These are phyloP conservation scores for Nothura maculosa DNA, from an alignment of 2,797 vertebrate genomes.

Conservation along the genomic window DNA sequence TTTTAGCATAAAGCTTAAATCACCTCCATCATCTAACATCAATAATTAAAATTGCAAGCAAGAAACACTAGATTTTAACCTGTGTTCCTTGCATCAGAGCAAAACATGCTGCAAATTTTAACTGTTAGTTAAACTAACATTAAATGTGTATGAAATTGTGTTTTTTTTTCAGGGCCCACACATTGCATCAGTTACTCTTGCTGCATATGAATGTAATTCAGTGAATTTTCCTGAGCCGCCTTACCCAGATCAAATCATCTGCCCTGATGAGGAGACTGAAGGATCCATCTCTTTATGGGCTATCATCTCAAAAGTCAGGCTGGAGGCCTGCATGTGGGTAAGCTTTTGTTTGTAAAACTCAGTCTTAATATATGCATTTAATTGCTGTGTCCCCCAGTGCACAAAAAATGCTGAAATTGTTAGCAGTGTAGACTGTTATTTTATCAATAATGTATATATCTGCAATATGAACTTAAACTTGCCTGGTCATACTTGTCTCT, in stretches of 20 bases:
- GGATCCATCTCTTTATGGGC: slow-evolving; percentile 92
- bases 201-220: slow-evolving; percentile 98
- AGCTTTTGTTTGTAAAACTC: slow-evolving; percentile 66
- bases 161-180: slow-evolving; percentile 87
- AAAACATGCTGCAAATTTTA: background rate
- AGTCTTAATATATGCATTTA: rapidly evolving
- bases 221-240: slow-evolving; percentile 97
- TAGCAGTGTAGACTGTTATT: background rate
- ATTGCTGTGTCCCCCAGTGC: background rate
- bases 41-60: background rate
- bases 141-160: background rate
- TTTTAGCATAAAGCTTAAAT: background rate
- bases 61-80: background rate
- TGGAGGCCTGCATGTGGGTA: slow-evolving; percentile 99
- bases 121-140: background rate
- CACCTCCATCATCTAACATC: background rate
- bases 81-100: background rate
- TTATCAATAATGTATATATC: background rate
- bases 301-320: slow-evolving; percentile 98
- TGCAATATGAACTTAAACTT: background rate
- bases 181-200: slow-evolving; percentile 97
- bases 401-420: background rate
- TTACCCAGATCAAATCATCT: slow-evolving; percentile 96
- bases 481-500: background rate
- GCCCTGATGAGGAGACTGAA: slow-evolving; percentile 86